A percentile compares a stretch with the other conserved stretches of the same genome.
phyloP scores from a whole-genome alignment of 1,140 invertebrate species.

The Semibalanus balanoides region DNA sequence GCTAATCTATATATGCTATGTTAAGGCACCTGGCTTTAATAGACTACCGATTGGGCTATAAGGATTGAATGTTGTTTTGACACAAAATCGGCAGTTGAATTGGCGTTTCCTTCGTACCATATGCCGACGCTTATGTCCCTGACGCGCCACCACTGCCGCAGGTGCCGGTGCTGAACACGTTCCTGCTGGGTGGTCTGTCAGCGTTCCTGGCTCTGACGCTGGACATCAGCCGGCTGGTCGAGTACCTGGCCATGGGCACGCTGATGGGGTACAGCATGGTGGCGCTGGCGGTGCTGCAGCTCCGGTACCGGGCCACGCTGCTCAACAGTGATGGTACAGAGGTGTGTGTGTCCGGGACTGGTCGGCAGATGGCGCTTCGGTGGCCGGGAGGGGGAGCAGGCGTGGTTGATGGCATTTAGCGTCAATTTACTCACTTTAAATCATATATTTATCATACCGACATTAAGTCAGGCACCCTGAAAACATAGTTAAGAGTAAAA shows the following conservation, averaged over 20 bases:
- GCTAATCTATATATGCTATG: too few relatives aligned
- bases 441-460: too few relatives aligned
- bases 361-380: background rate
- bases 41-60: too few relatives aligned
- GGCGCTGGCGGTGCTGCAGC: constrained; percentile 69
- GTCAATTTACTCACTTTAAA: too few relatives aligned
- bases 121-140: too few relatives aligned
- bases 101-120: too few relatives aligned
- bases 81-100: too few relatives aligned
- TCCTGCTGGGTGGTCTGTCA: constrained; percentile 59
- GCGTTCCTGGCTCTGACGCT: constrained; percentile 68
- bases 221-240: constrained; percentile 77
- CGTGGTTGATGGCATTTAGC: too few relatives aligned
- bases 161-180: constrained; percentile 63
- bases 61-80: too few relatives aligned
- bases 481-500: too few relatives aligned
- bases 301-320: constrained; percentile 54
- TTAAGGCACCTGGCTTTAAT: too few relatives aligned
- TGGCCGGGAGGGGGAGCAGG: background rate
- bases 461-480: too few relatives aligned
- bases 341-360: background rate
- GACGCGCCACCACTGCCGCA: constrained; percentile 25
- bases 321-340: constrained; percentile 5
- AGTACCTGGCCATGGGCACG: constrained; percentile 89
- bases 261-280: constrained; percentile 81